These are phyloP conservation scores for Rhagophthalmus giganteus DNA, from an alignment of 2,888 invertebrate genomes.

Conservation along the genomic window DNA sequence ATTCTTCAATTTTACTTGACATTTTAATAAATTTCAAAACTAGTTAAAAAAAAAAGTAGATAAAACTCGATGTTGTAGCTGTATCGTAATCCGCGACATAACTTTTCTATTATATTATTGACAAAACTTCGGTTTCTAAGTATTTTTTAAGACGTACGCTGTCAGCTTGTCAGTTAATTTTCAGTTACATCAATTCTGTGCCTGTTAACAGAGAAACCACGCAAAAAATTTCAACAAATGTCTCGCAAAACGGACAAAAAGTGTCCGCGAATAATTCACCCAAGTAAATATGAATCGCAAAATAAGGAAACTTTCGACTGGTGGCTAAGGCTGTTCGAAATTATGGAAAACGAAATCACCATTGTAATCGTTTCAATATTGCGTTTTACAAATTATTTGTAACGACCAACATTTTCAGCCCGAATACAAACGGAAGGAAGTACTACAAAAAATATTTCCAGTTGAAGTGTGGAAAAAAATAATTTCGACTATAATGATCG, in stretches of 20 bases:
- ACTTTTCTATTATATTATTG: conserved; percentile 30
- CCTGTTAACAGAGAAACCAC: no score
- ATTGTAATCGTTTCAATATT: conserved; percentile 36
- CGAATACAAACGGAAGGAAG: background rate
- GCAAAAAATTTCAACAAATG: no score
- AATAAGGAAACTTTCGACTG: conserved; percentile 40
- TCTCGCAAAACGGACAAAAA: no score
- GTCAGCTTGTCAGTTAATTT: conserved; percentile 13
- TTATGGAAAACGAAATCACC: conserved; percentile 43
- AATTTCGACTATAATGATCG: no score
- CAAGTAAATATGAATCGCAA: conserved; percentile 38
- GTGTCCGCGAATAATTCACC: conserved; percentile 34
- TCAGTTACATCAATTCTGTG: no score
- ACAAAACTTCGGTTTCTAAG: conserved; percentile 31
- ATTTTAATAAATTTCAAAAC: no score
- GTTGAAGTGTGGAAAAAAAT: background rate
- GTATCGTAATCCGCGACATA: conserved; percentile 20
- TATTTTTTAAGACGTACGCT: conserved; percentile 21
- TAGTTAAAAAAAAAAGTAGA: no score
- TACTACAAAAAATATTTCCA: conserved; percentile 18
- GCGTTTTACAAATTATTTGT: background rate
- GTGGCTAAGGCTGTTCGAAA: conserved; percentile 45
- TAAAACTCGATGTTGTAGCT: no score
- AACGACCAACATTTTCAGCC: conserved; percentile 7
- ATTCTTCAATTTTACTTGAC: no score